A percentile compares a stretch with the other conserved stretches of the same genome.
phyloP scores from a whole-genome alignment of 2,888 invertebrate genomes.

The Malacosoma neustria region DNA sequence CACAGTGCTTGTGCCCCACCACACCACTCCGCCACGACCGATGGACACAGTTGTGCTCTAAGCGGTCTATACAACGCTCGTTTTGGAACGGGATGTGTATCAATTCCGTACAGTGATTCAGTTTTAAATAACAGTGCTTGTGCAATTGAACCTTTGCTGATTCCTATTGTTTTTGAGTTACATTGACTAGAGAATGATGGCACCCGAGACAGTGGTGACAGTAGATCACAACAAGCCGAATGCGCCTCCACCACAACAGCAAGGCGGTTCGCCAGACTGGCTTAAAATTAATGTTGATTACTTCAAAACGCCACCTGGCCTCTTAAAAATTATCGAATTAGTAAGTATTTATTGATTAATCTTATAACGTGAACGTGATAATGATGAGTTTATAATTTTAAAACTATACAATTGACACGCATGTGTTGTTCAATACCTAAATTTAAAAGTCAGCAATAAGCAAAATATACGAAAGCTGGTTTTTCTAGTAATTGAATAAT shows the following conservation, averaged over 20 bases:
- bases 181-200: constrained; percentile 74
- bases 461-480: too few species aligned
- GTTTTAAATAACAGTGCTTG: constrained; percentile 55
- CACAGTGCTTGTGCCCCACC: constrained; percentile 37
- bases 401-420: too few species aligned
- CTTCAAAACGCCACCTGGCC: constrained; percentile 86
- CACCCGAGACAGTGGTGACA: constrained; percentile 89
- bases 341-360: constrained; percentile 70
- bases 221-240: constrained; percentile 79
- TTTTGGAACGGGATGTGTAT: constrained; percentile 43
- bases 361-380: too few species aligned
- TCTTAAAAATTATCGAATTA: constrained; percentile 86
- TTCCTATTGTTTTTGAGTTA: constrained; percentile 17
- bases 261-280: constrained; percentile 78
- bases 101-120: constrained; percentile 50
- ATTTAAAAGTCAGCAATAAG: too few species aligned
- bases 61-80: constrained; percentile 51
- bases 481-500: too few species aligned
- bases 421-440: too few species aligned
- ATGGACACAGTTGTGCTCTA: constrained; percentile 53
- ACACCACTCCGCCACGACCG: constrained; percentile 7
- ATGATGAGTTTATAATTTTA: too few species aligned
- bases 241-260: constrained; percentile 59
- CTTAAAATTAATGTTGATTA: constrained; percentile 86
- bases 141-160: constrained; percentile 20